Conservation (phyloP, 2,797 vertebrate species). For the Phrynocephalus vlangalii region DNA sequence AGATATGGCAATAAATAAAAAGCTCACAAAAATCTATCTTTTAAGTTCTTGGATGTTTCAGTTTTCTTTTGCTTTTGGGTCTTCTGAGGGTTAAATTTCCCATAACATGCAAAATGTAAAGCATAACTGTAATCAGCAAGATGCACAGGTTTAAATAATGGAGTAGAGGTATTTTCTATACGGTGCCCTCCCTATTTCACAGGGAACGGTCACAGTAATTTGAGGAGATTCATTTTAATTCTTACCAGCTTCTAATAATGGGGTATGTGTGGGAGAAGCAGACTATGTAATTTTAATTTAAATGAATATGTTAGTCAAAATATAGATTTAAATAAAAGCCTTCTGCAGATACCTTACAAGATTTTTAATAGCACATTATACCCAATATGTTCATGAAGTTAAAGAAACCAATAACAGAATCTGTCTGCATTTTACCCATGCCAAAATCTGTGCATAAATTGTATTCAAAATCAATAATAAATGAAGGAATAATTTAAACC, state of each 20-base stretch:
- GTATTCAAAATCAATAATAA: slow-evolving; percentile 7
- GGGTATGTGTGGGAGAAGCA: not conserved
- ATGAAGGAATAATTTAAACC: not conserved
- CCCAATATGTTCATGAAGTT: not conserved
- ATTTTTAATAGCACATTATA: slow-evolving; percentile 21
- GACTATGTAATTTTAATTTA: slow-evolving; percentile 32
- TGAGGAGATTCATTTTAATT: slow-evolving; percentile 34
- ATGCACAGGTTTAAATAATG: slow-evolving; percentile 28
- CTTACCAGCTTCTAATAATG: slow-evolving; percentile 13
- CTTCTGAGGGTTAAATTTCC: not conserved
- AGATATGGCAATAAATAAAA: not conserved
- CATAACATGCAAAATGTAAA: not conserved
- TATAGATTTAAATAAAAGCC: slow-evolving; percentile 14
- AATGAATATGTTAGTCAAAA: slow-evolving; percentile 33
- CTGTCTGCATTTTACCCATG: not conserved
- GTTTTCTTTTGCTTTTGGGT: not conserved
- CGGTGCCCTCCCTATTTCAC: slow-evolving; percentile 22
- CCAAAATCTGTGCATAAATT: not conserved
- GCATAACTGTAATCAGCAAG: slow-evolving; percentile 11
- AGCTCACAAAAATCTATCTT: not conserved
- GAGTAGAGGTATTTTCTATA: not conserved
- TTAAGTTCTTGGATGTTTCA: not conserved
- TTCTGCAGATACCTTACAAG: not conserved
- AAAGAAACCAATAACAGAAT: not conserved
- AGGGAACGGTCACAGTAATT: slow-evolving; percentile 34